phyloP scores from a whole-genome alignment of 2,888 invertebrate genomes.

The Busseola fusca region DNA sequence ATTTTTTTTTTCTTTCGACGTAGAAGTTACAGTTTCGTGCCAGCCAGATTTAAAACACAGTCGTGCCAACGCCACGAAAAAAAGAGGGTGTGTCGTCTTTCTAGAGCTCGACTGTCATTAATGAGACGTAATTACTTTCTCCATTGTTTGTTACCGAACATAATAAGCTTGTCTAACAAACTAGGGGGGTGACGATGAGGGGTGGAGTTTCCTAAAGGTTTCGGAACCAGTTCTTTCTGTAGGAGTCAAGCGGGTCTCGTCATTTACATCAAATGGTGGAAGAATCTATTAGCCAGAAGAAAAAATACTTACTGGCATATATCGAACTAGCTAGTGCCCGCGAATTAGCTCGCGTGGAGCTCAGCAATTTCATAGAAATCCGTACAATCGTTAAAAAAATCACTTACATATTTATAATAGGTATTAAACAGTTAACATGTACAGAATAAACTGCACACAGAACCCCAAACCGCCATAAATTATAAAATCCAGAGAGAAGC shows the following conservation, averaged over 20 bases:
- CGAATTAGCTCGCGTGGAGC: neutral
- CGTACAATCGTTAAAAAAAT: neutral
- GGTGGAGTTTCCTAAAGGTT: neutral
- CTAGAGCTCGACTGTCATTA: neutral
- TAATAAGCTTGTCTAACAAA: neutral
- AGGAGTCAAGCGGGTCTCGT: neutral
- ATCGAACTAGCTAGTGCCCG: neutral
- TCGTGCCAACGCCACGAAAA: neutral
- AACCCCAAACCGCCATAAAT: conserved; percentile 18
- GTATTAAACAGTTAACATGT: conserved; percentile 2
- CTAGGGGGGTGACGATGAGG: neutral
- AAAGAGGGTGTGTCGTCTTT: neutral
- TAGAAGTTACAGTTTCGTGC: neutral
- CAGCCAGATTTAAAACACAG: neutral
- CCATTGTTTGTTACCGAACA: neutral
- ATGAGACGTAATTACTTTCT: neutral
- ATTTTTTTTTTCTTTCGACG: neutral
- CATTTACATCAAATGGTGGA: neutral
- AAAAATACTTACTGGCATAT: neutral
- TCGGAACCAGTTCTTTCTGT: neutral
- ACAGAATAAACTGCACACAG: neutral
- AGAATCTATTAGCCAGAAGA: neutral
- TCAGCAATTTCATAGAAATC: neutral
- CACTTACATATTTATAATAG: neutral
- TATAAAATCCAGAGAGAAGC: conserved; percentile 39